Base-by-base conservation (phyloP, 2,888 invertebrate species). In the Nomada fucata region DNA sequence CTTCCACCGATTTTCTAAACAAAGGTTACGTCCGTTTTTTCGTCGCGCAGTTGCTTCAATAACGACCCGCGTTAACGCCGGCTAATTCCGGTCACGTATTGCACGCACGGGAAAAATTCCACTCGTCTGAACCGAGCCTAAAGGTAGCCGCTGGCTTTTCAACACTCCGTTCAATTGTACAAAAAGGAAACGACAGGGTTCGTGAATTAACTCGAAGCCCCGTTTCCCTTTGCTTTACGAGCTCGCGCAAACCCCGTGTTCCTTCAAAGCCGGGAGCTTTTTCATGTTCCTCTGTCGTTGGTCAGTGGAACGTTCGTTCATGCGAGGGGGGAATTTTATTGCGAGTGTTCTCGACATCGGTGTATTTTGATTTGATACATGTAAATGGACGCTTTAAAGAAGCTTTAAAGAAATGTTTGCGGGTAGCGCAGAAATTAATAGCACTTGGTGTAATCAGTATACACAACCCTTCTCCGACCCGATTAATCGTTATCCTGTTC, bases 181-280 rank as follows among this genome's bases (percentile, higher is more conserved):
- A 53, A 65, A 60, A 60, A 60, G 59, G 57, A 59, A 75, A 69
- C 36, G 65, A 18, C 52, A 29, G 44, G 52, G 59, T 69, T 59
- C 44, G 44, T 61, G 64, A 80, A 69, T 77, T 69, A 72, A 69
- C 77, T 69, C 68, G 68, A 70, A 53, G 65, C 65, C 60, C 47
- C 63, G 75, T 67, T 59, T 53, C 57, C 57, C 59, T 50, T 60
- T 53, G 29, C 13, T 55, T 69, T 55, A 11, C n/a, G 42, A 36
- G 36, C 42, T 13, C 20, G 29, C 23, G 53, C n/a, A 47, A 47
- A 74, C 36, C 13, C 4, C n/a, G 23, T 23, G 59, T 42, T 67
- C n/a, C 10, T 59, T 52, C 53, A 18, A 13, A 20, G 53, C 15
- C 42, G 36, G 63, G 5, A n/a, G 36, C 36, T 63, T 36, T 44